Evolutionary conservation across 2,797 vertebrate species (phyloP), one percentile per base, ranked within the genome.

Genomic region (Netta rufina): DNA sequence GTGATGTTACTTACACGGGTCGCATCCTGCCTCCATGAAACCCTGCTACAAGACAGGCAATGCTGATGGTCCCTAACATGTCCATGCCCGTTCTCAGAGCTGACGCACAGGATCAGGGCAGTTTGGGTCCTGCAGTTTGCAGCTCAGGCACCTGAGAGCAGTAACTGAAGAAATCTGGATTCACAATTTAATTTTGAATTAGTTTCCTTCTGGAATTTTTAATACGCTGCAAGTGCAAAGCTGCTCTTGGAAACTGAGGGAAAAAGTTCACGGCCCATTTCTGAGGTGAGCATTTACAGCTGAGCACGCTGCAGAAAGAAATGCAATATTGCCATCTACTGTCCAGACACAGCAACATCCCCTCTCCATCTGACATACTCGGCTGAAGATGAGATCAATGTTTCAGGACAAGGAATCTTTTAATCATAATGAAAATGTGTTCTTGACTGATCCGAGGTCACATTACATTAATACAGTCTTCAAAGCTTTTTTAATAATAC

Each of bases 281-380:
- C 81, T 51, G 79, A 96, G 95, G 94, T 93, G 92, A 97, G 92
- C 81, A 19, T 60, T 81, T 81, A 8, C 1, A 4, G 28, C 58
- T 27, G 49, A 33, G 65, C 54, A 15, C 21, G 11, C 25, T 21
- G 82, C 45, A 41, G 92, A 95, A 91, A 2, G 30, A 96, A 97
- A 97, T 91, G 93, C 98, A 98, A 96, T 95, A 96, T 85, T 96
- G 89, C 97, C 98, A 98, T 96, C 98, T 97, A 95, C 89, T 78
- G 98, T 62, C 47, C 33, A 1, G 4, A 2, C 0, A 0, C 6
- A 8, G 22, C 54, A 89, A 11, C 16, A 30, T 17, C 43, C 67
- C 82, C 62, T 61, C 64, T 72, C 69, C 6, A 2, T 19, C 87
- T 60, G 70, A 65, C 85, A 76, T 51, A 30, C 47, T 61, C 92